A percentile compares a stretch with the other conserved stretches of the same genome.
These are phyloP conservation scores for Microcebus tavaratra DNA, from an alignment of 2,113 vertebrate genomes.

Conservation along the genomic window DNA sequence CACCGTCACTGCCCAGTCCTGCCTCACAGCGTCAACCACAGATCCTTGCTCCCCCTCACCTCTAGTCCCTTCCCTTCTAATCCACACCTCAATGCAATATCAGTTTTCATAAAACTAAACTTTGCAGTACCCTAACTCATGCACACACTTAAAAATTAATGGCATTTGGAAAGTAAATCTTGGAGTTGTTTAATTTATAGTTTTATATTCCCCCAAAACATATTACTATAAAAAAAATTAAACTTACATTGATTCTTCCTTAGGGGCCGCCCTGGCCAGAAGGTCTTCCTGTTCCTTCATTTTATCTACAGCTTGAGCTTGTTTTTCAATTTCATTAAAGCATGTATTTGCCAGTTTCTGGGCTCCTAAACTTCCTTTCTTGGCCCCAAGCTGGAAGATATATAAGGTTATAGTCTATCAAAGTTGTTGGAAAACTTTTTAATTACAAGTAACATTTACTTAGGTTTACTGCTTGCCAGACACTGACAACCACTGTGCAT, in stretches of 20 bases:
- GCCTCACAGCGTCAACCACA: not conserved
- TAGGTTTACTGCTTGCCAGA: not conserved
- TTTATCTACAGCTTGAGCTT: conserved; percentile 93
- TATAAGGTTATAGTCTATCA: accelerated
- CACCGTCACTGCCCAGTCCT: no score
- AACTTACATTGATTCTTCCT: conserved; percentile 88
- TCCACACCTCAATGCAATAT: accelerated
- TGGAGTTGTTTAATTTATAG: no score
- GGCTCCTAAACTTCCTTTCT: conserved; percentile 94
- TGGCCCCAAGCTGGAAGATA: conserved; percentile 88
- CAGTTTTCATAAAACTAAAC: not conserved
- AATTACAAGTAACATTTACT: accelerated
- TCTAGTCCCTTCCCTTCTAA: not conserved
- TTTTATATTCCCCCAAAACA: not conserved
- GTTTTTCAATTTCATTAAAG: conserved; percentile 93
- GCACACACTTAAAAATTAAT: not conserved
- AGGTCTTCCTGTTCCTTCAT: conserved; percentile 85
- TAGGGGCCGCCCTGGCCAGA: conserved; percentile 59
- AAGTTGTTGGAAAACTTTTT: accelerated
- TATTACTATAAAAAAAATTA: accelerated
- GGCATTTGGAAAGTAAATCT: not conserved
- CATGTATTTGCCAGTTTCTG: conserved; percentile 93
- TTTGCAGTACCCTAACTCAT: accelerated
- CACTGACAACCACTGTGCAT: accelerated
- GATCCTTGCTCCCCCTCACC: not conserved